These are phyloP conservation scores for Diceros bicornis DNA, from an alignment of 2,797 vertebrate genomes.

Conservation along the genomic window DNA sequence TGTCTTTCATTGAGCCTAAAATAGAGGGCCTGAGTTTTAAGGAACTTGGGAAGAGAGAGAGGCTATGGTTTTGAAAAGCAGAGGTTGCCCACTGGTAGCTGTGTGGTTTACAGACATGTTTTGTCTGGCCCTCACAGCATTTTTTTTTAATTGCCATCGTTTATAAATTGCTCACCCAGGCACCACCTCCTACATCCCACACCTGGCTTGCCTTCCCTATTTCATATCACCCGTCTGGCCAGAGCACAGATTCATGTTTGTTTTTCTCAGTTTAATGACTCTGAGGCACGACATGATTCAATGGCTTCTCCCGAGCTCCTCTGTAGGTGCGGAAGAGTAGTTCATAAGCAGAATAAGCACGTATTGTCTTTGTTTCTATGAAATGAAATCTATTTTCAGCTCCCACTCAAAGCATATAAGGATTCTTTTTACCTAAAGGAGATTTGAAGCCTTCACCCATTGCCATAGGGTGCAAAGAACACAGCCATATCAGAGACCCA, in stretches of 20 bases:
- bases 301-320: neutral
- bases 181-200: neutral
- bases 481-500: too few species aligned
- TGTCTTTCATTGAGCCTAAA: neutral
- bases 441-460: neutral
- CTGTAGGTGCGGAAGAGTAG: neutral
- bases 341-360: neutral
- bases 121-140: neutral
- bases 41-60: neutral
- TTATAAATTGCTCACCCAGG: neutral
- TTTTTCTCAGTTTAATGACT: neutral
- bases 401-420: neutral
- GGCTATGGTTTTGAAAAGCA: neutral
- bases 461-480: neutral
- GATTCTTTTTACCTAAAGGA: neutral
- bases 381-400: neutral
- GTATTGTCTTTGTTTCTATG: neutral
- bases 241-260: neutral
- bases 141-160: neutral
- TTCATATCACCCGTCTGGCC: neutral
- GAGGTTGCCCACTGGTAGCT: neutral
- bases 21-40: neutral
- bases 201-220: neutral
- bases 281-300: neutral
- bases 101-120: neutral